Conservation (phyloP, 2,113 vertebrate species). For the Ursus arctos region DNA sequence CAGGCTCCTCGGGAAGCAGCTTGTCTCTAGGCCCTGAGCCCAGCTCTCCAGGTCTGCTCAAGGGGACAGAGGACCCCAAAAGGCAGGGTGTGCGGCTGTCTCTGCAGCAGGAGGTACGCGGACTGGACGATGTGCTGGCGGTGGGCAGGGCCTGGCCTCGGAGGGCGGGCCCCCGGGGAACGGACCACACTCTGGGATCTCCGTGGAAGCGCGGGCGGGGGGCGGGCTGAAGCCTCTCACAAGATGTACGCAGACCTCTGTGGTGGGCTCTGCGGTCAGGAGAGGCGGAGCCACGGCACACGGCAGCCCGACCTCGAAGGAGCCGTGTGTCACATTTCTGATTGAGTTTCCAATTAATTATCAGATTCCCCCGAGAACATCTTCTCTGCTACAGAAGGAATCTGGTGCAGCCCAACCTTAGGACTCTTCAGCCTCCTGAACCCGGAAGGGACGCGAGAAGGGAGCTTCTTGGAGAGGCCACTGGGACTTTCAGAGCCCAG, state of each 20-base stretch:
- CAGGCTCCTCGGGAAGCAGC: background rate
- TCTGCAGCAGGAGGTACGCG: background rate
- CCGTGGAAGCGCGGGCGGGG: rapidly evolving
- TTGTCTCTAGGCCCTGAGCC: background rate
- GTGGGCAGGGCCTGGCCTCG: background rate
- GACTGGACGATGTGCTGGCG: rapidly evolving
- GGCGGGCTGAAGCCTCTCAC: rapidly evolving
- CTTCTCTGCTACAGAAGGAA: background rate
- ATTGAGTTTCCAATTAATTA: background rate
- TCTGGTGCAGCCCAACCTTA: background rate
- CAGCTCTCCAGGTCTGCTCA: background rate
- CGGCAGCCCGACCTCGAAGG: background rate
- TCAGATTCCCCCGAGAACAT: background rate
- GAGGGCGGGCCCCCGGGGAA: background rate
- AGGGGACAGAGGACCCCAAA: background rate
- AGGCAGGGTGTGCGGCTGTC: background rate
- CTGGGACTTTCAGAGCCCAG: background rate
- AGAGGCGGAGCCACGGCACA: background rate
- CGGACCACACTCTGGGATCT: background rate
- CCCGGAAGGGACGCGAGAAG: background rate
- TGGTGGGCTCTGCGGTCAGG: background rate
- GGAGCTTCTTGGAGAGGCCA: background rate
- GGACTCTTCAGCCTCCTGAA: background rate
- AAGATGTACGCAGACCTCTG: background rate
- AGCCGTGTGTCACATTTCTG: background rate